phyloP scores from a whole-genome alignment of 2,888 invertebrate species.

The Thecophora atra region DNA sequence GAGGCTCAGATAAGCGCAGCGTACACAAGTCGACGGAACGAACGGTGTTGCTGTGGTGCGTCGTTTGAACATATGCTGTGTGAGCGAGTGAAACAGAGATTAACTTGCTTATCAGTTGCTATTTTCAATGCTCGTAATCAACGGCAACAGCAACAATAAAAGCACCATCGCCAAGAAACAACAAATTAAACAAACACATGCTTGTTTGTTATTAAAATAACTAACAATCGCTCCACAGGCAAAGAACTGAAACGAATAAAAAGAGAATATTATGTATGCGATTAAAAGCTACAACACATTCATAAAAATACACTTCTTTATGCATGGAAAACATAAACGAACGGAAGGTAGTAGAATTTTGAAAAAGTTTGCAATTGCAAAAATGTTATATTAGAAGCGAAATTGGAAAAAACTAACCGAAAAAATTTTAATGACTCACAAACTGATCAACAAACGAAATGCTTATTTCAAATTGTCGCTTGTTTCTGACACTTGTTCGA shows the following conservation, averaged over 20 bases:
- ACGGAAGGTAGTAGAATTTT: background rate
- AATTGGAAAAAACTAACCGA: background rate
- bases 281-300: background rate
- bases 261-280: constrained; percentile 2
- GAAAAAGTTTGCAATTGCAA: constrained; percentile 3
- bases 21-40: constrained; percentile 1
- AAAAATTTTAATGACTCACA: background rate
- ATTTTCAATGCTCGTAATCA: constrained; percentile 35
- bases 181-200: constrained; percentile 30
- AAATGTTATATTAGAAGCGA: background rate
- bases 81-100: constrained; percentile 54
- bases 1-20: background rate
- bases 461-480: no score
- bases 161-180: background rate
- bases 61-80: background rate
- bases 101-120: constrained; percentile 55
- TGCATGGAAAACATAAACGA: constrained; percentile 15
- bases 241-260: background rate
- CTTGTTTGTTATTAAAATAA: constrained; percentile 21
- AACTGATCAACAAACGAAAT: background rate
- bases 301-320: background rate
- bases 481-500: no score
- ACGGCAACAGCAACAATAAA: constrained; percentile 21
- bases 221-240: background rate
- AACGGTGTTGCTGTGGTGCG: background rate